Evolutionary conservation across 2,888 invertebrate species (phyloP), one percentile per base, ranked within the genome.

Genomic region (Macrosiphum euphorbiae): DNA sequence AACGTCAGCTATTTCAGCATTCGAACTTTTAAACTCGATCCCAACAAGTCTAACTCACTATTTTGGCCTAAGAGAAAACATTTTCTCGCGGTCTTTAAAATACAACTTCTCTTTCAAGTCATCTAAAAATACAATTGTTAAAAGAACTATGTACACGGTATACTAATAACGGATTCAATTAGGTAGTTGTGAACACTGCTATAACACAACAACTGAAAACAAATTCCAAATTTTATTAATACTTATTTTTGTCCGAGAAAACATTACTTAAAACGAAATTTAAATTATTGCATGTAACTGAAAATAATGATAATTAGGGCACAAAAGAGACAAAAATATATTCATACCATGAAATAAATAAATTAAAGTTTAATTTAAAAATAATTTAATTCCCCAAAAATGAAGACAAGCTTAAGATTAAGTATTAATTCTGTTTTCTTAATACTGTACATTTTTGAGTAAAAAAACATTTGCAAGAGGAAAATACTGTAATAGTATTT

Each of bases 1-100:
- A 88, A 55, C 35, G 20, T 28, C 50, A 92, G 91, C 86, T 58
- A 86, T 86, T 91, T 91, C 91, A 86, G 50, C 35, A 28, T 50
- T 61, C 0, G 52, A 61, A 92, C 87, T 88, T 92, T 67, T 50
- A 28, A 86, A 92, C 26, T 28, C 20, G 11, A 44, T 24, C 55
- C 7, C 11, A 26, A 28, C 47, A 35, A 28, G 41, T 41, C 41
- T 61, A 41, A 16, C 2, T 44, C 35, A 7, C 20, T 41, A 8
- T 35, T 24, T 58, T 16, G 13, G 86, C 26, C 11, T 13, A 44
- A 50, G 28, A 50, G 41, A 41, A 92, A 92, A 92, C n/a, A 16
- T 67, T 88, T 61, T 13, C 24, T 61, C 24, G 13, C 0, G 5
- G 61, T 50, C 8, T 50, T 50, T 35, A 50, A 67, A 90, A 78